Percentiles rank a stretch among this genome's conserved stretches.
phyloP scores from a whole-genome alignment of 2,888 invertebrate species.

The Synergus gifuensis region DNA sequence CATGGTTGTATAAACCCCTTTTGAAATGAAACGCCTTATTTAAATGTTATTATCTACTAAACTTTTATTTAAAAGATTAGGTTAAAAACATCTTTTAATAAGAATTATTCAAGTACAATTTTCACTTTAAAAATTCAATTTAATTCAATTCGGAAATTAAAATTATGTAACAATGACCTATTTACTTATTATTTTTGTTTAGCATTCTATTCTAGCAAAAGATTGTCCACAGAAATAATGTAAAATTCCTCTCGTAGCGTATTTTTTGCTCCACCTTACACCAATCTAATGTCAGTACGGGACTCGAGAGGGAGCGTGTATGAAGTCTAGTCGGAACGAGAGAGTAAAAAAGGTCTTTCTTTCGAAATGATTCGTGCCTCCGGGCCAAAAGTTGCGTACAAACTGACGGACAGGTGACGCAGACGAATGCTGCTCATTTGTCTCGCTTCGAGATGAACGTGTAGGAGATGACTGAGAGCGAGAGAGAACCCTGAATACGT shows the following conservation, averaged over 20 bases:
- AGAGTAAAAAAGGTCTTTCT: conserved; percentile 48
- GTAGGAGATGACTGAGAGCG: conserved; percentile 50
- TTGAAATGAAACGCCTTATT: no score
- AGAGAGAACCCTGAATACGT: conserved; percentile 51
- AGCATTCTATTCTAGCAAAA: neutral
- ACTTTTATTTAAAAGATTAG: no score
- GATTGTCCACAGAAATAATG: neutral
- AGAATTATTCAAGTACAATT: no score
- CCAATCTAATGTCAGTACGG: conserved; percentile 17
- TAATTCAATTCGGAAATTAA: no score
- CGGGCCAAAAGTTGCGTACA: conserved; percentile 72
- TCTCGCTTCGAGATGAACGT: conserved; percentile 75
- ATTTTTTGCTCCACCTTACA: conserved; percentile 16
- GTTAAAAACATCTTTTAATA: no score
- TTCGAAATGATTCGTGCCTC: conserved; percentile 60
- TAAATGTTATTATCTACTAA: no score
- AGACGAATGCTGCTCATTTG: conserved; percentile 77
- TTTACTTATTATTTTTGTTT: neutral
- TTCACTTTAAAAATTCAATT: no score
- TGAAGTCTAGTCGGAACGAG: conserved; percentile 26
- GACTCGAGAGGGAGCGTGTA: neutral
- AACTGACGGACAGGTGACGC: conserved; percentile 77
- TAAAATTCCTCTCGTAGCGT: neutral
- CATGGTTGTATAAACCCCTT: no score
- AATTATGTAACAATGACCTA: no score